Evolutionary conservation across 2,113 vertebrate genomes (phyloP).

Genomic region (Falco punctatus): DNA sequence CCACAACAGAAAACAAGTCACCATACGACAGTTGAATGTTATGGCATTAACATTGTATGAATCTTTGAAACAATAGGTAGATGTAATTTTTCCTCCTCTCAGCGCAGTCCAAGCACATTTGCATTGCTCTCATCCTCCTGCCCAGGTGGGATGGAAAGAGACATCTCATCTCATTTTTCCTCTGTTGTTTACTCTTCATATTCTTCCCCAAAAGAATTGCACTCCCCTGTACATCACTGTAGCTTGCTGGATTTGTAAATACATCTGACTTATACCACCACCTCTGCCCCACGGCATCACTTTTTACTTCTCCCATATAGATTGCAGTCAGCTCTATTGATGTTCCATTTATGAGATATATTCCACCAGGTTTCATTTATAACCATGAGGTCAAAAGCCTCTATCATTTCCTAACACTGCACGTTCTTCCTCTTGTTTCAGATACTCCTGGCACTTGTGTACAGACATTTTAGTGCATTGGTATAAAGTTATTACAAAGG

Average conservation of each 20-base stretch:
- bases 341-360: background rate
- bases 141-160: background rate
- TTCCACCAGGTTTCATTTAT: background rate
- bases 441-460: background rate
- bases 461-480: background rate
- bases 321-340: background rate
- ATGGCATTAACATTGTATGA: background rate
- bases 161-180: background rate
- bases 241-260: background rate
- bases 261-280: background rate
- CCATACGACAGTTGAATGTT: background rate
- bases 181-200: background rate
- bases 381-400: background rate
- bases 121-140: background rate
- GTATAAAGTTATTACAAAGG: constrained; percentile 3
- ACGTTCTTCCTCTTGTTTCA: background rate
- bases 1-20: background rate
- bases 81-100: background rate
- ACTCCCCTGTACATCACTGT: background rate
- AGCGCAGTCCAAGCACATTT: background rate
- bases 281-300: background rate
- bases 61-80: background rate
- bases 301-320: background rate
- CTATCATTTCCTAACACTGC: background rate
- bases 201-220: background rate